These are phyloP conservation scores for Fragum sueziense DNA, from an alignment of 2,888 invertebrate species.

Conservation along the genomic window DNA sequence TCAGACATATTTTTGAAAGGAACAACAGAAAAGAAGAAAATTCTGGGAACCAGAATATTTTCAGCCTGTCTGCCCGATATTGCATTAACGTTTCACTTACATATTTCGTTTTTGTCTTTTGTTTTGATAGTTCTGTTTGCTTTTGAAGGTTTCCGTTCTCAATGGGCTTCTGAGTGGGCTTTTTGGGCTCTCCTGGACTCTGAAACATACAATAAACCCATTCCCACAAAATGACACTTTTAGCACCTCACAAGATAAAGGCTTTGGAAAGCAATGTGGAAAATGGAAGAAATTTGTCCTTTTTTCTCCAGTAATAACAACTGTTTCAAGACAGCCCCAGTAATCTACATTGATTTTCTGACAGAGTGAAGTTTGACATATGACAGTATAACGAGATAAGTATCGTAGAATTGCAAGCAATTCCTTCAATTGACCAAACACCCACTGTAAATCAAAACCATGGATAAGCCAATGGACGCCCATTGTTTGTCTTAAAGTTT, in stretches of 20 bases:
- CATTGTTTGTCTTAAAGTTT: too few species aligned
- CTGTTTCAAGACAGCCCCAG: neutral
- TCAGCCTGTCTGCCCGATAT: too few species aligned
- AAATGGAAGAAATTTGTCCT: neutral
- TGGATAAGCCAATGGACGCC: too few species aligned
- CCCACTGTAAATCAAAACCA: too few species aligned
- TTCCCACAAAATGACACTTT: neutral
- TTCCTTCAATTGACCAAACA: too few species aligned
- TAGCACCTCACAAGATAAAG: neutral
- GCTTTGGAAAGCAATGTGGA: neutral
- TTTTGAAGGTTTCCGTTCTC: constrained; percentile 55
- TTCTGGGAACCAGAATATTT: neutral
- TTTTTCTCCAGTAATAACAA: neutral
- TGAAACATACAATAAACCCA: neutral
- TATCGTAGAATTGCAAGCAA: too few species aligned
- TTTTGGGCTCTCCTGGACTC: constrained; percentile 53
- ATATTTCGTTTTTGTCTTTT: neutral
- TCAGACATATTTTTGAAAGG: neutral
- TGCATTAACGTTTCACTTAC: neutral
- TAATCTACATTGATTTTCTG: too few species aligned
- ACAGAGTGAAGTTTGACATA: too few species aligned
- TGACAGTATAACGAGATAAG: too few species aligned
- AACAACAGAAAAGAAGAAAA: neutral
- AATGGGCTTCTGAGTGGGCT: constrained; percentile 84
- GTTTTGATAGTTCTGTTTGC: neutral